Conservation (phyloP, 2,888 invertebrate species). For the Caenorhabditis japonica region DNA sequence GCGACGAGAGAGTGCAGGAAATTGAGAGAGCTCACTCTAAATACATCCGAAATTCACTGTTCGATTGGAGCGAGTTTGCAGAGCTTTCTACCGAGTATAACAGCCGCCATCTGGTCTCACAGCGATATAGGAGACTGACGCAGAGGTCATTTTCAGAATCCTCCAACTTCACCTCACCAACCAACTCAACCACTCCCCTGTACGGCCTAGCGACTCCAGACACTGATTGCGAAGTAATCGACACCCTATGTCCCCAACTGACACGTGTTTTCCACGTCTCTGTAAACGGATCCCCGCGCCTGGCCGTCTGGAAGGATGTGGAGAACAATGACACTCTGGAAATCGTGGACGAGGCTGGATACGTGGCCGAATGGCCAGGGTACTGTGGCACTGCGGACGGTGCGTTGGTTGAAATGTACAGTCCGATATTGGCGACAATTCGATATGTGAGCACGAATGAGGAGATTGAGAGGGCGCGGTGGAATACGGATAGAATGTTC, state of each 20-base stretch:
- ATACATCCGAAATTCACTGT: too few relatives aligned
- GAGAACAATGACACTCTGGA: slow-evolving; percentile 37
- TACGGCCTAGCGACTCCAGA: slow-evolving; percentile 43
- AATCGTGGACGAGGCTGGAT: slow-evolving; percentile 48
- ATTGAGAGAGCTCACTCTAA: too few relatives aligned
- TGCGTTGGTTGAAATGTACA: slow-evolving; percentile 43
- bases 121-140: too few relatives aligned
- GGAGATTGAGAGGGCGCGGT: slow-evolving; percentile 27
- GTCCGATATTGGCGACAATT: slow-evolving; percentile 16
- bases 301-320: slow-evolving; percentile 23
- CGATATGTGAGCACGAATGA: slow-evolving; percentile 35
- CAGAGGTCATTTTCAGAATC: slow-evolving; percentile 25
- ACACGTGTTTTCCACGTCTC: slow-evolving; percentile 40
- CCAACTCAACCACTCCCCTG: slow-evolving; percentile 5
- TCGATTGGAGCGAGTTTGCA: too few relatives aligned
- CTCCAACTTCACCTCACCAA: slow-evolving; percentile 1
- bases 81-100: too few relatives aligned
- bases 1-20: too few relatives aligned
- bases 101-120: too few relatives aligned
- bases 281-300: slow-evolving; percentile 32
- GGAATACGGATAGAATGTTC: slow-evolving; percentile 38
- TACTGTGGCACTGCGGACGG: slow-evolving; percentile 52
- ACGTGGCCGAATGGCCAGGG: slow-evolving; percentile 47
- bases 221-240: slow-evolving; percentile 44
- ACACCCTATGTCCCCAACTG: slow-evolving; percentile 44